Conservation (phyloP, 2,113 vertebrate genomes). For the Monopterus albus region DNA sequence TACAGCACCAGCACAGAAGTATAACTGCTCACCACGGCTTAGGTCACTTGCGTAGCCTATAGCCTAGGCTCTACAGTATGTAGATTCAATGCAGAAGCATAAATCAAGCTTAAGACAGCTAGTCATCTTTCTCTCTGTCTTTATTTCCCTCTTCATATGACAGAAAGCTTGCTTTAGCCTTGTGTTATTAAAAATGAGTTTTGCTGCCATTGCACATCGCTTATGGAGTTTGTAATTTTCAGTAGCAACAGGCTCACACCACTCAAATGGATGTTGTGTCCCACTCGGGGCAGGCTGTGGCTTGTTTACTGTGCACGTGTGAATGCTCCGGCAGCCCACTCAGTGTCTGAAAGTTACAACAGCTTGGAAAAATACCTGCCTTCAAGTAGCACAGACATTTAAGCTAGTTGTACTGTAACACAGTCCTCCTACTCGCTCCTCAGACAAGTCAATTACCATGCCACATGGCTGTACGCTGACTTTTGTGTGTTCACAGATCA, state of each 20-base stretch:
- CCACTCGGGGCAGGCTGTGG: constrained; percentile 53
- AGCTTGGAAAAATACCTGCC: constrained; percentile 33
- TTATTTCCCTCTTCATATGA: neutral
- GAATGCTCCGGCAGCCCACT: constrained; percentile 53
- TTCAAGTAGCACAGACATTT: constrained; percentile 56
- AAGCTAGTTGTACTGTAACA: constrained; percentile 45
- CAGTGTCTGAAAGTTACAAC: constrained; percentile 47
- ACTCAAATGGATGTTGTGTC: constrained; percentile 56
- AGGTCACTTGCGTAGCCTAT: too few species aligned
- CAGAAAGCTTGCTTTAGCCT: constrained; percentile 20
- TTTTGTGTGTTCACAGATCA: constrained; percentile 26
- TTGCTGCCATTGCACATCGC: constrained; percentile 12
- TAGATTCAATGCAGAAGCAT: too few species aligned
- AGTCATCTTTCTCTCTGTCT: too few species aligned
- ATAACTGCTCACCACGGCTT: too few species aligned
- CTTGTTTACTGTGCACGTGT: constrained; percentile 44
- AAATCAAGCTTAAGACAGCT: too few species aligned
- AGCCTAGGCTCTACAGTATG: too few species aligned
- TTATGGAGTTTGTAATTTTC: constrained; percentile 41
- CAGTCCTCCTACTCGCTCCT: constrained; percentile 63
- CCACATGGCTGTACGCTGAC: constrained; percentile 36
- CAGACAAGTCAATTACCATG: constrained; percentile 50
- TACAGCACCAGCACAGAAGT: too few species aligned
- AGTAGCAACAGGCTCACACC: constrained; percentile 1
- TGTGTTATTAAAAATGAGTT: neutral